Base-by-base conservation (phyloP, 2,113 vertebrate species). In the Lontra canadensis region DNA sequence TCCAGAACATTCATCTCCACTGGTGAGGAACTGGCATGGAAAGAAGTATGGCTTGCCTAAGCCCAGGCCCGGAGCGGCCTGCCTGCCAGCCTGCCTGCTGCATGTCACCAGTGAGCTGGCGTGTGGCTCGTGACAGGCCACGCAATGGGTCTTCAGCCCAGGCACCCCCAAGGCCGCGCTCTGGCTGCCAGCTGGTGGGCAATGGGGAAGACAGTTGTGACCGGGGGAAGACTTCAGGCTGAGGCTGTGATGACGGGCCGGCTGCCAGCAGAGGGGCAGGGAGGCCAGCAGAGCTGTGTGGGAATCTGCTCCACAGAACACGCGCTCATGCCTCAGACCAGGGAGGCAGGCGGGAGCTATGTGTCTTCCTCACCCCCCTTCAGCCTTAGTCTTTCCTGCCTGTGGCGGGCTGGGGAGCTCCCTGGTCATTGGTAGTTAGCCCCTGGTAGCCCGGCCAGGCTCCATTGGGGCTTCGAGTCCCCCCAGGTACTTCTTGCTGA, bases 21-120 rank as follows among this genome's bases (percentile, higher is more conserved):
- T 20, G 49, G 5, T 26, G 25, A 95, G 87, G 86, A 39, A n/a
- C 57, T 74, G 47, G 63, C n/a, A 0, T 52, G 18, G 12, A 9
- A 47, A 83, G 87, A 31, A 82, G 74, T 6, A 1, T 17, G 36
- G 71, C 36, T 49, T 36, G 1, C 74, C 42, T 3, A 20, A n/a
- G 71, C 47, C 81, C 39, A 71, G 74, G 63, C 47, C 81, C 39
- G 55, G 67, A 47, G 44, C 0, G 0, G 71, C 47, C 71, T 13
- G 78, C 47, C 42, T 78, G 42, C 42, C 26, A 11, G 69, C 69
- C 67, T 42, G 42, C 57, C 63, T 29, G 29, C 85, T 23, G 21
- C 92, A 1, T 0, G 0, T 39, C 34, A 1, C 12, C 0, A 0
- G 52, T 1, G 93, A 93, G 59, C 74, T n/a, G 0, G 1, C 63